Evolutionary conservation across 2,113 vertebrate species (phyloP).

Genomic region (Cinclus mexicanus): DNA sequence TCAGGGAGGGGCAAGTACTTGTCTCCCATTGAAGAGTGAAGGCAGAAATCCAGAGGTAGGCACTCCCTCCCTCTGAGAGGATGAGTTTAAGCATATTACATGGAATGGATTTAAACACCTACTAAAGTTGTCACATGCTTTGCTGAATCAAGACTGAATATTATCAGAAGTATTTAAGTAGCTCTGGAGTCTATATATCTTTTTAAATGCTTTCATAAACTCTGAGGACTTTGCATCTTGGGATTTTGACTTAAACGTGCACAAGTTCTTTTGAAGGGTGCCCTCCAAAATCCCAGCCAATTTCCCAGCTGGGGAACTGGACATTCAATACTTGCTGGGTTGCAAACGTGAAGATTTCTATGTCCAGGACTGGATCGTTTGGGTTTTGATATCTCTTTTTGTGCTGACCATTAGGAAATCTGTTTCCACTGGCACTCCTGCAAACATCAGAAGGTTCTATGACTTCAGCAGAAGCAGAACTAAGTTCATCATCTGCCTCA

Average conservation of each 20-base stretch:
- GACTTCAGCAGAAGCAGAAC: not conserved
- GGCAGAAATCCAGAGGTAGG: not conserved
- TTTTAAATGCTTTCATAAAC: not conserved
- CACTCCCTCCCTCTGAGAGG: not conserved
- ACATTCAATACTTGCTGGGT: not conserved
- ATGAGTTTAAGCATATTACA: not conserved
- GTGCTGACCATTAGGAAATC: not conserved
- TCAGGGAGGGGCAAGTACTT: not conserved
- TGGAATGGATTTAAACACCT: conserved; percentile 10
- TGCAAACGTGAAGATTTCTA: accelerated
- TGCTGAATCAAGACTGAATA: conserved; percentile 15
- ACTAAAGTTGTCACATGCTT: not conserved
- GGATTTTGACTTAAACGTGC: not conserved
- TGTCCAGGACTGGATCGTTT: not conserved
- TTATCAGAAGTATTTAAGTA: not conserved
- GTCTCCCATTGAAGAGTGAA: not conserved
- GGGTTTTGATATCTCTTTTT: not conserved
- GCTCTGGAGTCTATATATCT: not conserved
- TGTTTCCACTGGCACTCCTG: not conserved
- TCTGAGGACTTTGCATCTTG: not conserved
- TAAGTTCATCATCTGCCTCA: not conserved
- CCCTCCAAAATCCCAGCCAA: not conserved
- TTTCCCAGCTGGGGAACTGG: not conserved
- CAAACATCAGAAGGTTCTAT: not conserved
- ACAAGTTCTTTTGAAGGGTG: not conserved